Percentiles rank a stretch among this genome's conserved stretches.
Conservation (phyloP, 1,140 invertebrate genomes). For the Meteorus sp. region DNA sequence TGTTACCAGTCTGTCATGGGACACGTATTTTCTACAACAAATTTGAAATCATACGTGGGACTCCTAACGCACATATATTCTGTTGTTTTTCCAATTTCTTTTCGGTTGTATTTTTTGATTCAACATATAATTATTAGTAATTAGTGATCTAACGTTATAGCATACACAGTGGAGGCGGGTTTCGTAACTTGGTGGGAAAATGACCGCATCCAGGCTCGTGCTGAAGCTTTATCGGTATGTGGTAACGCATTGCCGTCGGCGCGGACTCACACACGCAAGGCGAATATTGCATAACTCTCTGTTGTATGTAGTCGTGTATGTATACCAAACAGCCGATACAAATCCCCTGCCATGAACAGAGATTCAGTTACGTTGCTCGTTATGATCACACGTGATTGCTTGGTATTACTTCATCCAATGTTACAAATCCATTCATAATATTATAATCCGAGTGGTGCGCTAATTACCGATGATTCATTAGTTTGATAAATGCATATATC, state of each 20-base stretch:
- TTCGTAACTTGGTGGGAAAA: slow-evolving; percentile 40
- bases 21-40: no score
- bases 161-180: background rate
- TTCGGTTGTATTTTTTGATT: no score
- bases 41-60: no score
- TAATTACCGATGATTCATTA: no score
- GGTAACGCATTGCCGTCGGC: slow-evolving; percentile 40
- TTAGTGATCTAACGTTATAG: background rate
- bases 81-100: background rate
- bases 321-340: background rate
- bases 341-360: background rate
- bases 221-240: slow-evolving; percentile 42
- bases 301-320: no score
- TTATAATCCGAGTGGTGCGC: no score
- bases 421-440: no score
- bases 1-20: background rate
- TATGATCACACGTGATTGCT: slow-evolving; percentile 7
- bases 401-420: no score
- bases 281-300: slow-evolving; percentile 38
- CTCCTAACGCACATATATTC: no score
- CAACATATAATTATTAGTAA: no score
- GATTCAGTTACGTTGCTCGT: background rate
- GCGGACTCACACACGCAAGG: slow-evolving; percentile 38
- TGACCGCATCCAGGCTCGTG: slow-evolving; percentile 38
- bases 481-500: no score